Evolutionary conservation across 2,113 vertebrate genomes (phyloP), one percentile per base, ranked within the genome.

Genomic region (Microtus ochrogaster): DNA sequence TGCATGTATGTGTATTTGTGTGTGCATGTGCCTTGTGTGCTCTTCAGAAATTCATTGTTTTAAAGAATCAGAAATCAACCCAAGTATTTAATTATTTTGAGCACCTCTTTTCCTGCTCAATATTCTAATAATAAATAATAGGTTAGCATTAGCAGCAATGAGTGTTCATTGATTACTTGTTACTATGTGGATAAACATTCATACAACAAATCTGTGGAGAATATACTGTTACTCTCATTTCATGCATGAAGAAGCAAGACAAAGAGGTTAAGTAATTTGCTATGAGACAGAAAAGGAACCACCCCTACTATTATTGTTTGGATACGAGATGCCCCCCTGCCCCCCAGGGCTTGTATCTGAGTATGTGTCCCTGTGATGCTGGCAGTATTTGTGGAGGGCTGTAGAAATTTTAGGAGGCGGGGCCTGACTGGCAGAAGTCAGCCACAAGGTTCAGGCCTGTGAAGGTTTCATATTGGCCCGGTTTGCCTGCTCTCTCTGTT

Each of bases 21-120:
- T 63, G 26, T 61, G 0, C 9, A 41, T 61, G 4, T 26, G n/a
- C 28, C 36, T 81, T 39, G 14, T 30, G 9, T 26, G 21, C 1
- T 30, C 76, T 82, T 93, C n/a, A 95, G 81, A 88, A 94, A 95
- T 84, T 61, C 39, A 39, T 49, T 88, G 77, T 92, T 92, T 89
- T 74, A 66, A 87, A 92, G 92, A 94, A 85, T 83, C 72, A 89
- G 16, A 74, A 91, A 61, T 41, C 36, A 11, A 58, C 1, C 14
- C 55, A 74, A 88, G 79, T n/a, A 92, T 70, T 95, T n/a, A 93
- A 84, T 41, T 88, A 30, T 58, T 81, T 95, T 94, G 82, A 24
- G 5, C 68, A 5, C 36, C 11, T 66, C 41, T 92, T 93, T 84
- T 74, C 49, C n/a, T 93, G 83, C 30, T 61, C 65, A 65, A 0